A percentile compares a stretch with the other conserved stretches of the same genome.
Evolutionary conservation across 2,797 vertebrate species (phyloP).

Genomic region (Sebastiscus tertius): DNA sequence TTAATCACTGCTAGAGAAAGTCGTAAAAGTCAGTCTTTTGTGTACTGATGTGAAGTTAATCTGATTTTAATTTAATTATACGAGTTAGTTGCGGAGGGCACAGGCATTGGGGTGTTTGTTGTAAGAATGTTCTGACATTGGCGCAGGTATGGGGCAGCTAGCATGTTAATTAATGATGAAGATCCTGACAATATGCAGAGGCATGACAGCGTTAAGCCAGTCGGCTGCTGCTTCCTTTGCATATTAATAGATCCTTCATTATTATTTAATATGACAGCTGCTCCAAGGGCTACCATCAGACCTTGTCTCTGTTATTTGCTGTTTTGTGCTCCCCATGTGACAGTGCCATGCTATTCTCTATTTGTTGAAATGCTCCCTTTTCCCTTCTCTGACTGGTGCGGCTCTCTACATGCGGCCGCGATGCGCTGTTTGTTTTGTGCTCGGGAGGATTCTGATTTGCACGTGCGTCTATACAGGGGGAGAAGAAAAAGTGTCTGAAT

Average conservation of each 20-base stretch:
- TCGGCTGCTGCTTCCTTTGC: conserved; percentile 89
- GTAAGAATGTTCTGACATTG: conserved; percentile 90
- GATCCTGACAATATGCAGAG: conserved; percentile 91
- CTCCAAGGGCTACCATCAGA: conserved; percentile 89
- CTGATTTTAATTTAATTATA: conserved; percentile 90
- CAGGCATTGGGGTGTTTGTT: conserved; percentile 85
- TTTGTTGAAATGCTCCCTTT: conserved; percentile 75
- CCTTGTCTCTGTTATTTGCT: conserved; percentile 89
- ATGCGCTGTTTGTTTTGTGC: conserved; percentile 71
- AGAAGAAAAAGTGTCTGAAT: conserved; percentile 70
- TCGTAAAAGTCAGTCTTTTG: conserved; percentile 78
- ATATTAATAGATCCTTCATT: conserved; percentile 93
- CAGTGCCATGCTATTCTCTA: conserved; percentile 82
- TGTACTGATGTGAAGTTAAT: conserved; percentile 85
- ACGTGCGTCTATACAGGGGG: conserved; percentile 59
- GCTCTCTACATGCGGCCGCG: conserved; percentile 56
- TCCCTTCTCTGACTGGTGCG: conserved; percentile 52
- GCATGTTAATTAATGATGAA: conserved; percentile 93
- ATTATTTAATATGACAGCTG: conserved; percentile 93
- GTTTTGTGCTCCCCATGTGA: conserved; percentile 86
- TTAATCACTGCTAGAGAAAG: conserved; percentile 57
- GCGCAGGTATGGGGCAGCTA: conserved; percentile 90
- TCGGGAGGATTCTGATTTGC: conserved; percentile 65
- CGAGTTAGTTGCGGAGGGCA: conserved; percentile 83
- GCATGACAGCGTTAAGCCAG: conserved; percentile 91